Percentiles rank a stretch among this genome's conserved stretches.
Conservation (phyloP, 2,888 invertebrate genomes). For the Melangyna quadrimaculata region DNA sequence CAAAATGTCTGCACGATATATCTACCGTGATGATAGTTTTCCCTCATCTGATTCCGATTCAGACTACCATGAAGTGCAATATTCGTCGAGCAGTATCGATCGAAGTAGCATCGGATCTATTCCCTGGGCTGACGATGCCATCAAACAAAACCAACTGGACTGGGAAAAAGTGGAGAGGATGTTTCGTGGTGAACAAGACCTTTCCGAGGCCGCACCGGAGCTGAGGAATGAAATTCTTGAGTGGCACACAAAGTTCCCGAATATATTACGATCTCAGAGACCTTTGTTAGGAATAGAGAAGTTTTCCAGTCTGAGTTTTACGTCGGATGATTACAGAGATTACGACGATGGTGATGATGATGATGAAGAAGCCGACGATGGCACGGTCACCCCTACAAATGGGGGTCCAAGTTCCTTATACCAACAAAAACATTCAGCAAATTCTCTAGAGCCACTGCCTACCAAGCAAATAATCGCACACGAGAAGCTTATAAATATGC, state of each 20-base stretch:
- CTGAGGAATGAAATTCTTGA: slow-evolving; percentile 78
- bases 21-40: slow-evolving; percentile 65
- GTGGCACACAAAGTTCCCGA: slow-evolving; percentile 80
- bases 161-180: slow-evolving; percentile 80
- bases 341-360: slow-evolving; percentile 74
- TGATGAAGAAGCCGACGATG: slow-evolving; percentile 37
- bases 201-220: slow-evolving; percentile 76
- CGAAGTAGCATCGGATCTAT: slow-evolving; percentile 80
- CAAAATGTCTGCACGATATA: slow-evolving; percentile 57
- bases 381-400: slow-evolving; percentile 55
- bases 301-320: slow-evolving; percentile 77
- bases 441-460: slow-evolving; percentile 62
- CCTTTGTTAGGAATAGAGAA: slow-evolving; percentile 73
- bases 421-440: slow-evolving; percentile 59
- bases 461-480: slow-evolving; percentile 54
- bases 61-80: slow-evolving; percentile 76
- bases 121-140: slow-evolving; percentile 81
- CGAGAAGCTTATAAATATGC: slow-evolving; percentile 68
- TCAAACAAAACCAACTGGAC: slow-evolving; percentile 79
- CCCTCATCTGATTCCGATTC: slow-evolving; percentile 76
- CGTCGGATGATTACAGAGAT: slow-evolving; percentile 75
- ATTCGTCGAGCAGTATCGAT: slow-evolving; percentile 79
- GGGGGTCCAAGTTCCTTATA: slow-evolving; percentile 39
- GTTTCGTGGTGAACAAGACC: slow-evolving; percentile 76
- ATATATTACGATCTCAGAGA: slow-evolving; percentile 68